Evolutionary conservation across 2,888 invertebrate species (phyloP), one percentile per base, ranked within the genome.

Genomic region (Drosophila affinis): DNA sequence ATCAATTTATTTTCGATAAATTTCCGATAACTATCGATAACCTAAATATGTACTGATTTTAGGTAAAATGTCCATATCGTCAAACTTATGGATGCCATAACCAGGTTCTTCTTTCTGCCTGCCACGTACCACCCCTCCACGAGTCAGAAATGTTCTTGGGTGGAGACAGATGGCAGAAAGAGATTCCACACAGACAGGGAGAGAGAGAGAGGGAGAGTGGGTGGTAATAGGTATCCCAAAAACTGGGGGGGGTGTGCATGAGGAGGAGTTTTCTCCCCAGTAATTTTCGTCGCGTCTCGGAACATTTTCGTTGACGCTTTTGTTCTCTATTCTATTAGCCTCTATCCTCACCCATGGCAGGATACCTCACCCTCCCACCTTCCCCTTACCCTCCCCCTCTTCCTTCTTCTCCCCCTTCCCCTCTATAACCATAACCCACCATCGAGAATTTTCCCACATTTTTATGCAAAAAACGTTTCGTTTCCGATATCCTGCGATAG

Each of bases 231-330:
- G 39, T 6, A n/a, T 14, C 6, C 39, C 39, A 39, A 39, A 14
- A n/a, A 4, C 12, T 4, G 3, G 21, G 21, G 21, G 3, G 21
- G 4, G 21, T 0, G 6, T 7, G 3, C 21, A 21, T 21, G 21
- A 21, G 21, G 7, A n/a, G 3, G 14, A n/a, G 7, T 14, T 39
- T 39, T 46, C 49, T 21, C n/a, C 44, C 44, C 47, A 34, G 69
- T 73, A 76, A 76, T 79, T 80, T 39, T 81, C 60, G 62, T 78
- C 60, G 73, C 74, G 67, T 80, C 64, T 72, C 65, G 59, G 6
- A 75, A 71, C 68, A 81, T 81, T 79, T 77, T 75, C 74, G 62
- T 79, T 82, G 77, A 76, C 82, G 77, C 79, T 72, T 82, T 81
- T 82, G 79, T 77, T 76, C 81, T 69, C 64, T 69, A 78, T 80